Evolutionary conservation across 2,888 invertebrate species (phyloP), one percentile per base, ranked within the genome.

Genomic region (Cataglyphis rosenhaueri): DNA sequence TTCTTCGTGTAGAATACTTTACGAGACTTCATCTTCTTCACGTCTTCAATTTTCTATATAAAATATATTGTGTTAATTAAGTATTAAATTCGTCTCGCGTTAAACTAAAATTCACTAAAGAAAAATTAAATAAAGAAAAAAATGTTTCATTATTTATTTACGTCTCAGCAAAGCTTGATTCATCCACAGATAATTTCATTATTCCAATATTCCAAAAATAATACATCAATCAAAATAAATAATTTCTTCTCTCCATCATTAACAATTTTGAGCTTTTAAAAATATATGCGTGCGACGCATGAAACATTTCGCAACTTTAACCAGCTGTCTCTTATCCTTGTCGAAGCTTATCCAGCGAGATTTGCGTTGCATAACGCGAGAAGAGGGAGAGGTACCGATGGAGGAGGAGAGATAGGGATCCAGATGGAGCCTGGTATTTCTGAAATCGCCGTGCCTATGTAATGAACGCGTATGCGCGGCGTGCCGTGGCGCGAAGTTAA

Each of bases 401-500:
- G 5, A 59, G 59, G 18, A 79, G 35, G 59, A 32, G 32, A 71
- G 71, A 70, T 35, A 44, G 29, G 66, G 79, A 70, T 62, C 71
- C 52, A 64, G 74, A 57, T 41, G 71, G 85, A 29, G 61, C 81
- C 87, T 62, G 81, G 62, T 87, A 84, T 86, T 88, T 88, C 85
- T 84, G 85, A 87, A 88, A 88, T 86, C 88, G 79, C 75, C 76
- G 81, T 84, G 84, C 83, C 84, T 86, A 85, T 65, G 86, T 90
- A 85, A 89, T 84, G 85, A 79, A 85, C 73, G 86, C 74, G 70
- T 82, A 86, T 83, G 82, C 85, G 82, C 85, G 75, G 83, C 84
- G 81, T 84, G 84, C 84, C 68, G 81, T 68, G 76, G 79, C 75
- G 71, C 62, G 82, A 88, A 87, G 88, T 88, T 88, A 89, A 88